A percentile compares a stretch with the other conserved stretches of the same genome.
Conservation (phyloP, 2,797 vertebrate species). For the Pelochelys cantorii region DNA sequence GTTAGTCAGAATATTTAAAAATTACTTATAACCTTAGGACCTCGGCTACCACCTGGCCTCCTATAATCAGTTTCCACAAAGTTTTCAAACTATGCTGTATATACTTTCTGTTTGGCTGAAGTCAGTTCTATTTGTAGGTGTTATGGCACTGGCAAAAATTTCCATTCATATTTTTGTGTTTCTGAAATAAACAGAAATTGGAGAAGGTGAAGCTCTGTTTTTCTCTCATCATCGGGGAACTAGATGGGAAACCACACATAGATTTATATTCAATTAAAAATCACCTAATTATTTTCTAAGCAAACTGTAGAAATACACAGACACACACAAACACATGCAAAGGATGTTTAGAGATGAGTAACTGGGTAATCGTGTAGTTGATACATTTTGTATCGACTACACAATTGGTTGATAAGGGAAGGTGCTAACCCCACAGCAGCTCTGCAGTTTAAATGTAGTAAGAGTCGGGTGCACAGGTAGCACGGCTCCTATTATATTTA, state of each 20-base stretch:
- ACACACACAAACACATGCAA: background rate
- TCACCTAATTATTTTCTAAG: background rate
- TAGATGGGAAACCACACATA: background rate
- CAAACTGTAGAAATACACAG: background rate
- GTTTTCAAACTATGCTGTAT: background rate
- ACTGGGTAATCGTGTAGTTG: no score
- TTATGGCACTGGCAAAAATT: background rate
- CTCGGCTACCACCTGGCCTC: background rate
- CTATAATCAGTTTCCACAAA: background rate
- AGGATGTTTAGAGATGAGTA: no score
- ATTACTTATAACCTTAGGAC: conserved; percentile 8
- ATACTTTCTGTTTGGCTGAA: background rate
- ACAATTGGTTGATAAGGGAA: no score
- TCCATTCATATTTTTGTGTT: background rate
- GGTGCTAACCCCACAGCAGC: no score
- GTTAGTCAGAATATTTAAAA: background rate
- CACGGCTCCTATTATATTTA: no score
- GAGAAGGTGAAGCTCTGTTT: background rate
- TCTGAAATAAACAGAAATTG: background rate
- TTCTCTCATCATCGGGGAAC: background rate
- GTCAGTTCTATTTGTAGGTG: background rate
- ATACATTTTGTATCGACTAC: no score
- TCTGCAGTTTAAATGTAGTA: no score
- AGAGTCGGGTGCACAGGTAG: no score
- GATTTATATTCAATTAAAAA: background rate